Percentiles rank a stretch among this genome's conserved stretches.
phyloP scores from a whole-genome alignment of 2,797 vertebrate species.

The Rhodeus uyekii region DNA sequence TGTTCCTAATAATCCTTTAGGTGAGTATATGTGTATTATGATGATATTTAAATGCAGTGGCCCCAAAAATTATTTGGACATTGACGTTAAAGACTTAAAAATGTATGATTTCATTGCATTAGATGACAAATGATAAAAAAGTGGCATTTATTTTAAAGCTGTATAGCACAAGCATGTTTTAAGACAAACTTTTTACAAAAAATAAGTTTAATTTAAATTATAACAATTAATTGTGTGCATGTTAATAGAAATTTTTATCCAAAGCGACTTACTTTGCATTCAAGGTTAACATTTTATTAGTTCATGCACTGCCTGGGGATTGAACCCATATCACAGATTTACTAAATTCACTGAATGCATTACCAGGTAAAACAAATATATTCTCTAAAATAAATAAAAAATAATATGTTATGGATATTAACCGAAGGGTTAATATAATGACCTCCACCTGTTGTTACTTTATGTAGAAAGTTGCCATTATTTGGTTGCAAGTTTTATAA shows the following conservation, averaged over 20 bases:
- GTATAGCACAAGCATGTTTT: background rate
- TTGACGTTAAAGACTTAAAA: too few species aligned
- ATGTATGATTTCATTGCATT: background rate
- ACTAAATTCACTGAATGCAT: background rate
- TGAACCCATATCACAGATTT: background rate
- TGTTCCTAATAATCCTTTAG: too few species aligned
- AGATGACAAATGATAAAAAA: background rate
- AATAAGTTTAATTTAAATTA: background rate
- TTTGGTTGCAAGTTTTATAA: too few species aligned
- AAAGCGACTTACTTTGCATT: background rate
- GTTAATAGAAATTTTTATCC: background rate
- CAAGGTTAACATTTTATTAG: background rate
- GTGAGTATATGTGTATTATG: background rate
- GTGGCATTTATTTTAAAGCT: background rate
- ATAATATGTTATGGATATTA: background rate
- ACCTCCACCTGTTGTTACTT: background rate
- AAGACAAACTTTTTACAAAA: background rate
- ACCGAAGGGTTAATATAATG: background rate
- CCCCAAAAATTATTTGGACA: background rate
- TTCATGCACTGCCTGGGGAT: background rate
- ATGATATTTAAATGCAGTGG: background rate
- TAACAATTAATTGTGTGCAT: background rate
- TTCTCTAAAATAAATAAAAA: background rate
- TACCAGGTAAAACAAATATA: background rate
- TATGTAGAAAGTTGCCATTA: background rate